A percentile compares a stretch with the other conserved stretches of the same genome.
Conservation (phyloP, 64 coral and sea anemone genomes). For the Dendronephthya gigantea region DNA sequence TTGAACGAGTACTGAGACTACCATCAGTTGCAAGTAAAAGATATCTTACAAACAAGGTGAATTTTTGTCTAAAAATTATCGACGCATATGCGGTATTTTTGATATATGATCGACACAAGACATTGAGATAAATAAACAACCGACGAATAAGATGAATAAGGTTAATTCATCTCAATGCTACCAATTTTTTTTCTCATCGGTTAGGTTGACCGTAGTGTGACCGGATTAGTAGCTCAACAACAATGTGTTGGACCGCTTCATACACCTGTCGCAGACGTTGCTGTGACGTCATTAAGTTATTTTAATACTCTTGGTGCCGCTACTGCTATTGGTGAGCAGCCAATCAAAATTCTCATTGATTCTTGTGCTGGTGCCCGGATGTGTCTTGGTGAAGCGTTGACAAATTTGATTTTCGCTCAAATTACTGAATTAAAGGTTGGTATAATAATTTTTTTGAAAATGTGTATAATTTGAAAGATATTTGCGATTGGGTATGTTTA, state of each 20-base stretch:
- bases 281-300: constrained; percentile 71
- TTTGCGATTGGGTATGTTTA: no score
- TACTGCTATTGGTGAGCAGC: constrained; percentile 92
- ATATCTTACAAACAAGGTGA: constrained; percentile 97
- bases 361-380: constrained; percentile 63
- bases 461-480: no score
- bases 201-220: constrained; percentile 95
- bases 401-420: constrained; percentile 89
- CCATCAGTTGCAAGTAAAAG: constrained; percentile 89
- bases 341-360: constrained; percentile 75
- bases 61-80: background rate
- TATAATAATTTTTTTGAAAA: background rate
- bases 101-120: background rate
- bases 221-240: constrained; percentile 87
- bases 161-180: no score
- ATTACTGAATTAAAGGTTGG: constrained; percentile 82
- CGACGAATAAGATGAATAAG: no score
- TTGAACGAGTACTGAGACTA: constrained; percentile 72
- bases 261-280: constrained; percentile 83
- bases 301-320: constrained; percentile 73
- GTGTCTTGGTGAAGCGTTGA: constrained; percentile 88
- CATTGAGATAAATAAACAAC: no score
- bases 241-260: constrained; percentile 95
- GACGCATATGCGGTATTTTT: background rate
- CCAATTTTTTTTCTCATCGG: no score